A percentile compares a stretch with the other conserved stretches of the same genome.
Evolutionary conservation across 1,140 invertebrate species (phyloP).

Genomic region (Drosophila mojavensis): DNA sequence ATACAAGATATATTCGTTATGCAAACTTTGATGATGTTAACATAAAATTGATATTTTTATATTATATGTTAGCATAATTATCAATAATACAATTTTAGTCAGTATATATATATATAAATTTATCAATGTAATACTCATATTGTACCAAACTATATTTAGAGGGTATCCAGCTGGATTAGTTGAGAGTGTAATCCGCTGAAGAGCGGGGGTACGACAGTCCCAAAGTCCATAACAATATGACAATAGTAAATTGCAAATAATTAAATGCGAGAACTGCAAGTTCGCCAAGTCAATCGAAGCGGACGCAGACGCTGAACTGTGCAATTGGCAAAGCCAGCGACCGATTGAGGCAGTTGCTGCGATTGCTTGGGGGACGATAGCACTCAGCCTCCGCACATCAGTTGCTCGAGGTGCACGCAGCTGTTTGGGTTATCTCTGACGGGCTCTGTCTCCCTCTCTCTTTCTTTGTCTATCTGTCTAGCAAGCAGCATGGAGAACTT

Average conservation of each 20-base stretch:
- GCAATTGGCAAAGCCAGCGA: conserved; percentile 42
- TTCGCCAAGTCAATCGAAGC: conserved; percentile 45
- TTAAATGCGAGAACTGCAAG: conserved; percentile 53
- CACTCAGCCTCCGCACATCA: conserved; percentile 34
- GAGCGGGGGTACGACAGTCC: background rate
- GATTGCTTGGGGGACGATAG: conserved; percentile 23
- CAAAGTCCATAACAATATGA: conserved; percentile 47
- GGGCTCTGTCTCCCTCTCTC: background rate
- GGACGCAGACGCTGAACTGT: conserved; percentile 49
- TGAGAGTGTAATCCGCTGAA: background rate
- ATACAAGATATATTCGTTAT: no score
- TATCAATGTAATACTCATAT: no score
- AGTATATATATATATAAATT: no score
- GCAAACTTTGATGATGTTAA: no score
- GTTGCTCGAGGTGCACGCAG: conserved; percentile 40
- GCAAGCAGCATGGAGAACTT: conserved; percentile 84
- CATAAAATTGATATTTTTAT: no score
- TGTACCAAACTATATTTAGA: background rate
- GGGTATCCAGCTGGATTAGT: background rate
- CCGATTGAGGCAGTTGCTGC: conserved; percentile 6
- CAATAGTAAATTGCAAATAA: conserved; percentile 68
- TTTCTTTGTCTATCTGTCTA: background rate
- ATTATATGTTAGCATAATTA: no score
- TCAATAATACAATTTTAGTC: no score
- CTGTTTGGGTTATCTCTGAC: conserved; percentile 35